phyloP scores from a whole-genome alignment of 2,797 vertebrate genomes.

The Galago senegalensis region DNA sequence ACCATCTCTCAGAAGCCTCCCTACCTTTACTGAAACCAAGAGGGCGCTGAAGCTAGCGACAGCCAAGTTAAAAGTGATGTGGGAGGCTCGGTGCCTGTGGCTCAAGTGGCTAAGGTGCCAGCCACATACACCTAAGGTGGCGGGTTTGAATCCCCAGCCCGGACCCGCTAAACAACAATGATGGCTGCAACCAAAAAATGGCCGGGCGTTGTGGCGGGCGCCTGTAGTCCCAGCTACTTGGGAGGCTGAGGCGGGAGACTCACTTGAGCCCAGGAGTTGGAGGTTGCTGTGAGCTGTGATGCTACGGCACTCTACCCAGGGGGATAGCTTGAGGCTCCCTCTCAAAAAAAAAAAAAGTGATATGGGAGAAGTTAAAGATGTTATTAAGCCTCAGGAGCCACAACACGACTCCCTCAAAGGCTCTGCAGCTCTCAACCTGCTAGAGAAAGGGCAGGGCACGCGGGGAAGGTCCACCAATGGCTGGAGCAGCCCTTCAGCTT shows the following conservation, averaged over 20 bases:
- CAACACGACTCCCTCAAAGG: constrained; percentile 88
- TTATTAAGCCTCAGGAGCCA: constrained; percentile 90
- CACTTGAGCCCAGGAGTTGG: no score
- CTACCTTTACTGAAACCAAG: constrained; percentile 90
- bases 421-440: background rate
- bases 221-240: no score
- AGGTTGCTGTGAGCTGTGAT: no score
- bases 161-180: no score
- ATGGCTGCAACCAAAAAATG: no score
- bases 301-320: no score
- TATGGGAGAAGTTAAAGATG: constrained; percentile 89
- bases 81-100: background rate
- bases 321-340: no score
- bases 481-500: background rate
- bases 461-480: background rate
- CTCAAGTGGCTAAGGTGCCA: no score
- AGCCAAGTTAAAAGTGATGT: constrained; percentile 90
- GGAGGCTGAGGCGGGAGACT: no score
- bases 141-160: no score
- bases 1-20: background rate
- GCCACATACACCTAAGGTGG: no score
- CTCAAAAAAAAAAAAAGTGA: constrained; percentile 83
- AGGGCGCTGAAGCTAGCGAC: constrained; percentile 90
- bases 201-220: no score
- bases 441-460: background rate